Percentiles rank a stretch among this genome's conserved stretches.
These are phyloP conservation scores for Haliclona indistincta DNA, from an alignment of 37 sponge, comb jelly and placozoan genomes.

Conservation along the genomic window DNA sequence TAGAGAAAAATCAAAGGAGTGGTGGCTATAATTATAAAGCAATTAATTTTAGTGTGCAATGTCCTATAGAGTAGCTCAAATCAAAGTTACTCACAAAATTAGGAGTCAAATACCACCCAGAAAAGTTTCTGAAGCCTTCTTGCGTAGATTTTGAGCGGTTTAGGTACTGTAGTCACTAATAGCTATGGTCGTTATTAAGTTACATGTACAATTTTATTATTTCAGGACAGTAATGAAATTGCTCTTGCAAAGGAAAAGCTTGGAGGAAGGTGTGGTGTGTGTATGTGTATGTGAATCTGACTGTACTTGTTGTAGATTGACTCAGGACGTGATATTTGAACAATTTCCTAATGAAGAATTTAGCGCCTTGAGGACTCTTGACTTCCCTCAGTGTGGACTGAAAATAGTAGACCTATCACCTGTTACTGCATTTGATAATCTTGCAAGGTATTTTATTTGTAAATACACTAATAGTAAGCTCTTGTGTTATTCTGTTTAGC, in stretches of 20 bases:
- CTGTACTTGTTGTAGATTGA: slow-evolving; percentile 44
- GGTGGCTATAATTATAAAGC: too few relatives aligned
- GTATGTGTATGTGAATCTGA: neutral
- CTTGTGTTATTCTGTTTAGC: slow-evolving; percentile 36
- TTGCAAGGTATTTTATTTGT: slow-evolving; percentile 63
- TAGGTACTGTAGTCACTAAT: too few relatives aligned
- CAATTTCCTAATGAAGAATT: slow-evolving; percentile 49
- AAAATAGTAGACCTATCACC: slow-evolving; percentile 79
- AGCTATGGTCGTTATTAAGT: too few relatives aligned
- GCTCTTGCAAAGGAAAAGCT: slow-evolving; percentile 69
- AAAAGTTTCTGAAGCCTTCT: too few relatives aligned
- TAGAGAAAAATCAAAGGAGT: too few relatives aligned
- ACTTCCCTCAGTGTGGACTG: slow-evolving; percentile 64
- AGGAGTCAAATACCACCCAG: too few relatives aligned
- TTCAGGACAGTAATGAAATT: slow-evolving; percentile 59
- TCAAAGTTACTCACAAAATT: too few relatives aligned
- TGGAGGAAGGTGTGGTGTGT: slow-evolving; percentile 60
- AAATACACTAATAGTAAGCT: neutral
- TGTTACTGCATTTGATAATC: slow-evolving; percentile 38
- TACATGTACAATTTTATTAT: neutral
- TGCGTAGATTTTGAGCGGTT: too few relatives aligned
- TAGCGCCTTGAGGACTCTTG: slow-evolving; percentile 42
- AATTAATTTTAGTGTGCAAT: too few relatives aligned
- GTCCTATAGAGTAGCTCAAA: too few relatives aligned
- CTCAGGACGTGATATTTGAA: slow-evolving; percentile 79